phyloP scores from a whole-genome alignment of 2,888 invertebrate species.

The Balanococcus diminutus region DNA sequence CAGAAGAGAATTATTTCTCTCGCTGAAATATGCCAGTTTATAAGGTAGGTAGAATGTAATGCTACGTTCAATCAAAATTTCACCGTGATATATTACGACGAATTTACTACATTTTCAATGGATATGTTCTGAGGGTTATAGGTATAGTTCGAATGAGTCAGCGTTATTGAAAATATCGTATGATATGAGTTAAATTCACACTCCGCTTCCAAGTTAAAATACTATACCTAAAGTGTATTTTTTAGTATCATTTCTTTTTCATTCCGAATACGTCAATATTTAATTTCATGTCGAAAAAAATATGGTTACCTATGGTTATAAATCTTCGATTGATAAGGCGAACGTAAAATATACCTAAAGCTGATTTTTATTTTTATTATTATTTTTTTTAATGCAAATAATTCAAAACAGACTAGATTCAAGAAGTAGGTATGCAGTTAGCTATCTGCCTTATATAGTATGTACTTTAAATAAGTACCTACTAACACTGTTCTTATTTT shows the following conservation, averaged over 20 bases:
- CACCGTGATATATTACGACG: constrained; percentile 16
- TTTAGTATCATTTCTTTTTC: not conserved
- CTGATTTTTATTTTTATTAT: too few relatives aligned
- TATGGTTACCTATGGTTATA: not conserved
- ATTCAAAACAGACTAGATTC: too few relatives aligned
- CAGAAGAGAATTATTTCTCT: constrained; percentile 1
- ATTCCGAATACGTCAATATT: not conserved
- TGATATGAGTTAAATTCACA: not conserved
- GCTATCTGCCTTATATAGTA: too few relatives aligned
- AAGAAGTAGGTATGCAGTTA: too few relatives aligned
- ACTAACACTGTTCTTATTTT: too few relatives aligned
- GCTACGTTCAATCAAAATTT: constrained; percentile 3
- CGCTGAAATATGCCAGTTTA: not conserved
- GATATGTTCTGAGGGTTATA: not conserved
- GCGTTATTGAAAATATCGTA: not conserved
- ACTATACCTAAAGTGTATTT: not conserved
- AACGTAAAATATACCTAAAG: too few relatives aligned
- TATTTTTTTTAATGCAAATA: too few relatives aligned
- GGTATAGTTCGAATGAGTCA: not conserved
- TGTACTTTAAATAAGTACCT: too few relatives aligned
- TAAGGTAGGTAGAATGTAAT: not conserved
- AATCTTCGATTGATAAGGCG: not conserved
- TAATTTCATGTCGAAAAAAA: not conserved
- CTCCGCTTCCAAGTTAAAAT: not conserved
- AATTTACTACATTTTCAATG: not conserved